A percentile compares a stretch with the other conserved stretches of the same genome.
Evolutionary conservation across 2,888 invertebrate genomes (phyloP).

Genomic region (Papilio demoleus): DNA sequence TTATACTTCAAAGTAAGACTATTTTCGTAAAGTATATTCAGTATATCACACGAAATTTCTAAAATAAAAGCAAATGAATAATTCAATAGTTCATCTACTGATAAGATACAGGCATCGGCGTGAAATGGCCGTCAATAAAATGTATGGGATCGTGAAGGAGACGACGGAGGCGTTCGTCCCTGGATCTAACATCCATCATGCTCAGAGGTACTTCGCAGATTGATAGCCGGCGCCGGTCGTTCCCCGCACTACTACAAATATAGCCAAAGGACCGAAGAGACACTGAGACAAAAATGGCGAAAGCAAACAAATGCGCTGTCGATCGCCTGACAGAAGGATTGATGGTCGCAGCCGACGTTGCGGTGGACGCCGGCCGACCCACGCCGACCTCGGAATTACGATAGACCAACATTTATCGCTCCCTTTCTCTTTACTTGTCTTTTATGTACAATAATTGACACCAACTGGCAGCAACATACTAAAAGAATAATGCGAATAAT

Average conservation of each 20-base stretch:
- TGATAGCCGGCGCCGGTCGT: conserved; percentile 70
- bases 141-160: conserved; percentile 63
- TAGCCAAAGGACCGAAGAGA: conserved; percentile 59
- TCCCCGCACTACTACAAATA: conserved; percentile 57
- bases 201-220: conserved; percentile 71
- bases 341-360: conserved; percentile 62
- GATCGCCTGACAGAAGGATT: conserved; percentile 79
- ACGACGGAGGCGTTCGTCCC: conserved; percentile 54
- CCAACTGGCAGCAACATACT: too few species aligned
- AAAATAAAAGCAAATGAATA: conserved; percentile 63
- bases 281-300: conserved; percentile 78
- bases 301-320: conserved; percentile 81
- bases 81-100: conserved; percentile 65
- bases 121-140: conserved; percentile 55
- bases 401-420: conserved; percentile 29
- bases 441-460: not conserved
- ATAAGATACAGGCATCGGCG: conserved; percentile 57
- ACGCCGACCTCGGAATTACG: conserved; percentile 30
- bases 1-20: not conserved
- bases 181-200: conserved; percentile 72
- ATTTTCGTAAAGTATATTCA: not conserved
- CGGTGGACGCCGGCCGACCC: conserved; percentile 30
- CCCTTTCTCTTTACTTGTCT: conserved; percentile 1
- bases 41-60: conserved; percentile 32
- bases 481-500: too few species aligned